Evolutionary conservation across 2,888 invertebrate genomes (phyloP), one percentile per base, ranked within the genome.

Genomic region (Diaperis boleti): DNA sequence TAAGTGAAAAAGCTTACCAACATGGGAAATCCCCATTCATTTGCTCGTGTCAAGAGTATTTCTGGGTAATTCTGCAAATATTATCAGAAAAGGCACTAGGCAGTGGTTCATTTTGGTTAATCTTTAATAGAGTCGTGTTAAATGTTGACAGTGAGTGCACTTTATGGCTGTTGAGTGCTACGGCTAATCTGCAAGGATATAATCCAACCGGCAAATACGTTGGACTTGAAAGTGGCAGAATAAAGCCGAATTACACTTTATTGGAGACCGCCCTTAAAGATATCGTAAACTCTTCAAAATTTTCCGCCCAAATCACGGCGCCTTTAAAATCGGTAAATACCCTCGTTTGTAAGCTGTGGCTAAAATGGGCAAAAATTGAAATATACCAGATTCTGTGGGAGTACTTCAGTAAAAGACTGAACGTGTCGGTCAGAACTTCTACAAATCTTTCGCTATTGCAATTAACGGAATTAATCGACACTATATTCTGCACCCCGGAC

Each of bases 361-460:
- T 74, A 6, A 71, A 73, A 55, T 65, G 70, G 33, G 72, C 73
- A n/a, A 77, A 71, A 69, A 70, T 79, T 31, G 78, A 81, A 54
- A 68, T 79, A 6, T 76, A 78, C 54, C 78, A 79, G 67, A 65
- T 73, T 3, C 66, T 80, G 4, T 82, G 82, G 81, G 80, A 80
- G 44, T 77, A 76, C 66, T 80, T 78, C 62, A 79, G 80, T 54
- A 80, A 78, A 68, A 65, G 72, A 59, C 54, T 74, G 35, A 79
- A 76, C 59, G 61, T 72, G 14, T 72, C 74, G 17, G 69, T 66
- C 6, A 74, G 69, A 52, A 69, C 8, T 15, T 60, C 41, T 65
- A 47, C 11, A 56, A 60, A 45, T 14, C 54, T 50, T 22, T 62
- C 71, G 2, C 20, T 65, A 17, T 11, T 26, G 3, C 64, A 73